These are phyloP conservation scores for Cephalopachus bancanus DNA, from an alignment of 2,797 vertebrate species.

Conservation along the genomic window DNA sequence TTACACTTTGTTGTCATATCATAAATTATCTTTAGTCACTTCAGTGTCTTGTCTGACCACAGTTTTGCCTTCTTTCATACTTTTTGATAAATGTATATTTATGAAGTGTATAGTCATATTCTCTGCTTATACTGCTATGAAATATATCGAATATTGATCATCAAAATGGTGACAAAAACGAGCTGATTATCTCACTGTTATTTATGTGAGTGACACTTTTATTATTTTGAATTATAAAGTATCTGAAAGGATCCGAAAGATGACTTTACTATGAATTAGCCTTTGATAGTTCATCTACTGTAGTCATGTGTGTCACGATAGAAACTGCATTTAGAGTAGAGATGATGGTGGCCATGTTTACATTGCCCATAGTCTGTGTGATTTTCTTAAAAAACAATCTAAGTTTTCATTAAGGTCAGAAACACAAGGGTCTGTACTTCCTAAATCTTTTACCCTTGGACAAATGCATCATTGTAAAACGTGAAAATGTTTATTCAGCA, in stretches of 20 bases:
- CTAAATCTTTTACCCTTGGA: not conserved
- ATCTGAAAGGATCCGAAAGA: constrained; percentile 46
- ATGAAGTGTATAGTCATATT: constrained; percentile 43
- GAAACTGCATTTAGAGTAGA: not conserved
- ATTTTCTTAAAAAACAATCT: constrained; percentile 49
- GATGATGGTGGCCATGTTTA: not conserved
- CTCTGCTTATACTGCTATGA: constrained; percentile 61
- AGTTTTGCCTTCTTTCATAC: constrained; percentile 69
- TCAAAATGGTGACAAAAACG: constrained; percentile 66
- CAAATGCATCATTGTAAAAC: constrained; percentile 33
- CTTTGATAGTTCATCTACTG: constrained; percentile 61
- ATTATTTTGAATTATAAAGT: constrained; percentile 74
- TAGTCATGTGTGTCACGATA: constrained; percentile 60
- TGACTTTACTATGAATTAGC: constrained; percentile 34
- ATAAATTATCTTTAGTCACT: constrained; percentile 81
- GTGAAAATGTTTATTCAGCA: constrained; percentile 32
- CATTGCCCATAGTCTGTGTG: constrained; percentile 14
- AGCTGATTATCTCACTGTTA: constrained; percentile 61
- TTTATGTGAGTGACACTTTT: constrained; percentile 60
- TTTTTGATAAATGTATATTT: constrained; percentile 69
- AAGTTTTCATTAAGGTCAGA: not conserved
- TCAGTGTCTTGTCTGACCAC: constrained; percentile 61
- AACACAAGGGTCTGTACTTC: not conserved
- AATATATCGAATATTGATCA: constrained; percentile 71
- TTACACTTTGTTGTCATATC: constrained; percentile 78